phyloP scores from a whole-genome alignment of 2,113 vertebrate species.

The Neodontobutis hainanensis region DNA sequence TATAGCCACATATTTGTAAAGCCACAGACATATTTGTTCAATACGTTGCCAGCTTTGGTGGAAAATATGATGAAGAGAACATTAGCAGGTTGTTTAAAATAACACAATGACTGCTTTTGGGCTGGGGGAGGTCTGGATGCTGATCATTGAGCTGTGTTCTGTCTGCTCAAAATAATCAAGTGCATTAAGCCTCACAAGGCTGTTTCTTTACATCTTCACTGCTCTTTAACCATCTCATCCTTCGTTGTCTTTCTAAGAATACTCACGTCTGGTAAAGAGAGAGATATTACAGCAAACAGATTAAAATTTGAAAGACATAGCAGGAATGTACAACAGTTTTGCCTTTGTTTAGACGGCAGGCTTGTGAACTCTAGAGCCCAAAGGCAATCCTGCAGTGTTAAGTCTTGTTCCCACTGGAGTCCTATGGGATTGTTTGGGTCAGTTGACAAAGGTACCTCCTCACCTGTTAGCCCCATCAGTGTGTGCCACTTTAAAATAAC shows the following conservation, averaged over 20 bases:
- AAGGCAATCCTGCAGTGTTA: too few relatives aligned
- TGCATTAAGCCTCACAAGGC: conserved; percentile 49
- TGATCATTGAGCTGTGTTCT: conserved; percentile 41
- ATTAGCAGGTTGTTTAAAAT: conserved; percentile 69
- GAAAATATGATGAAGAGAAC: conserved; percentile 74
- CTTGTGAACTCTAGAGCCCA: too few relatives aligned
- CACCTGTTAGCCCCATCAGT: too few relatives aligned
- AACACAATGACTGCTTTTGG: conserved; percentile 66
- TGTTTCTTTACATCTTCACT: conserved; percentile 40
- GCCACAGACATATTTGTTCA: conserved; percentile 74
- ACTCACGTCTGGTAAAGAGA: too few relatives aligned
- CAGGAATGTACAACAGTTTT: too few relatives aligned
- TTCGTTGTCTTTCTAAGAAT: conserved; percentile 57
- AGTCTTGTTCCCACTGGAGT: too few relatives aligned
- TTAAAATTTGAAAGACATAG: too few relatives aligned
- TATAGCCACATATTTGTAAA: conserved; percentile 71
- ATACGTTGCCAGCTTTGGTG: conserved; percentile 61
- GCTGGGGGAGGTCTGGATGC: conserved; percentile 54
- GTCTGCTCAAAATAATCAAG: conserved; percentile 57
- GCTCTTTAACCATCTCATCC: conserved; percentile 26
- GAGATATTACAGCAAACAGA: conserved; percentile 42
- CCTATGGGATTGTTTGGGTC: too few relatives aligned
- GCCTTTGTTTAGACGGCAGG: too few relatives aligned
- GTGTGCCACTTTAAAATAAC: too few relatives aligned
- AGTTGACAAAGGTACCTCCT: too few relatives aligned